Evolutionary conservation across 2,797 vertebrate species (phyloP), one percentile per base, ranked within the genome.

Genomic region (Microcaecilia unicolor): DNA sequence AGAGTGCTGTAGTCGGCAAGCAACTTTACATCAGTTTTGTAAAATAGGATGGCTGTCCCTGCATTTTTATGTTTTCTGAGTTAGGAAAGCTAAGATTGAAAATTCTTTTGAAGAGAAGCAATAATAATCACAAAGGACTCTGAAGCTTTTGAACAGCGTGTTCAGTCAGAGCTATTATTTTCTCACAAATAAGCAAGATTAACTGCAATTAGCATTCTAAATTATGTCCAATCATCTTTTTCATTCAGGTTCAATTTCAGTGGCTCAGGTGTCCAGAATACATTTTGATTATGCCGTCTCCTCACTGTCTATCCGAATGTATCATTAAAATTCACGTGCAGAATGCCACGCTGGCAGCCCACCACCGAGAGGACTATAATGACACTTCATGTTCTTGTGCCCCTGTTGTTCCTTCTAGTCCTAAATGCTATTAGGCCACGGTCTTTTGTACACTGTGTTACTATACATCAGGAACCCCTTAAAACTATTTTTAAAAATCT

Each of bases 221-320:
- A 61, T 61, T 58, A 54, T 24, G 22, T 34, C 37, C 54, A 55
- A 59, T 63, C 54, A 48, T 41, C 28, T 36, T 44, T 53, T 58
- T n/a, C 45, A 41, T 45, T 62, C 58, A 48, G 53, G 40, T 58
- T 42, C 53, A 51, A 34, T 51, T 57, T 58, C 35, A 51, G 51
- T 50, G 44, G 50, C 58, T 66, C 58, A 44, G 44, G 63, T 37
- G 51, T 62, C 58, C 35, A 46, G 60, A 57, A 64, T 52, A 57
- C 64, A 70, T 53, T 41, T 49, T 15, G 24, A 39, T 18, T 38
- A 12, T 16, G 18, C 25, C 22, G 15, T 28, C 25, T 50, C 61
- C 53, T 37, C 48, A 25, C 25, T 39, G 44, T 44, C 39, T 50
- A 44, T 11, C 18, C 32, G 43, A 40, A 49, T 37, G 23, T 1